Percentiles rank a stretch among this genome's conserved stretches.
Conservation (phyloP, 2,113 vertebrate genomes). For the Talpa occidentalis region DNA sequence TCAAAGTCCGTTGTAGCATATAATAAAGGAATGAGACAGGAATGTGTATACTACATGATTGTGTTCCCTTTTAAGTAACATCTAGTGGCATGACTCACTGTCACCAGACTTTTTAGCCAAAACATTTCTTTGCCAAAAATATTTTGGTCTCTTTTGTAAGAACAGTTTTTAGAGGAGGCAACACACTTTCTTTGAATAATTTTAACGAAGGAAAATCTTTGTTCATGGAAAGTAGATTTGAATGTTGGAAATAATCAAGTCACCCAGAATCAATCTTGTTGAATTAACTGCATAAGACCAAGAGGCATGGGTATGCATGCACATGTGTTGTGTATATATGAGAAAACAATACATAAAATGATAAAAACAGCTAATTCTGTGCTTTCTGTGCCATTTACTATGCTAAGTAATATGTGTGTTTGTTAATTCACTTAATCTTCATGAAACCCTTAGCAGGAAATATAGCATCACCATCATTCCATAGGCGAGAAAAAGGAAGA, state of each 20-base stretch:
- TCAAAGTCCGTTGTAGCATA: constrained; percentile 25
- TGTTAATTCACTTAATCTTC: background rate
- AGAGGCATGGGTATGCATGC: accelerated
- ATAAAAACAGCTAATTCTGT: background rate
- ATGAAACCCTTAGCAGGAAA: background rate
- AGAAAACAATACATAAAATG: background rate
- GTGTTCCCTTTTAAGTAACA: background rate
- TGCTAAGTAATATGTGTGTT: background rate
- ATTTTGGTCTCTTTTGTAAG: background rate
- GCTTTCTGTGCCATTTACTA: background rate
- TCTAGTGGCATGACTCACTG: background rate
- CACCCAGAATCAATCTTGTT: background rate
- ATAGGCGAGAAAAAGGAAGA: background rate
- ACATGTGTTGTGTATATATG: background rate
- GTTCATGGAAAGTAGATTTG: background rate
- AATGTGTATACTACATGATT: background rate
- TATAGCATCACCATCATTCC: background rate
- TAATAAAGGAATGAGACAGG: constrained; percentile 32
- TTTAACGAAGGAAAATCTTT: constrained; percentile 22
- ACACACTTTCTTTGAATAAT: background rate
- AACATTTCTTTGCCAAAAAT: background rate
- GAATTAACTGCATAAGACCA: background rate
- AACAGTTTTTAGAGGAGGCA: background rate
- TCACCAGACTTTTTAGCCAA: constrained; percentile 2
- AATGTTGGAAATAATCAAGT: constrained; percentile 45